Conservation (phyloP, 2,888 invertebrate species). For the Perizoma affinitatum region DNA sequence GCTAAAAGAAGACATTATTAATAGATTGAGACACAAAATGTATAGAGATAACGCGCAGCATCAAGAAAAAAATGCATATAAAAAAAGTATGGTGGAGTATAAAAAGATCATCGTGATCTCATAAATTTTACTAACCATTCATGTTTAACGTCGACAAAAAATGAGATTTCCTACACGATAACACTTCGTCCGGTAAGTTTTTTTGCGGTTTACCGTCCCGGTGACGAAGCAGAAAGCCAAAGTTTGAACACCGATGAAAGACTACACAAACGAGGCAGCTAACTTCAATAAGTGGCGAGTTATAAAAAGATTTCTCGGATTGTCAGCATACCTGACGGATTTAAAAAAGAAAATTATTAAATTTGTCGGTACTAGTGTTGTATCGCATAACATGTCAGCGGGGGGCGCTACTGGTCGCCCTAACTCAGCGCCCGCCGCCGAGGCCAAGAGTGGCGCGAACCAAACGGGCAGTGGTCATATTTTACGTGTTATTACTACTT, state of each 20-base stretch:
- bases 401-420: constrained; percentile 76
- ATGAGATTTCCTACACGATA: constrained; percentile 79
- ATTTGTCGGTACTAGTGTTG: constrained; percentile 69
- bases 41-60: constrained; percentile 67
- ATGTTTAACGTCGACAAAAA: constrained; percentile 75
- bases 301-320: constrained; percentile 30
- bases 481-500: constrained; percentile 70
- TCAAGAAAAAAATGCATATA: constrained; percentile 49
- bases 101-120: constrained; percentile 80
- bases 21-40: constrained; percentile 82
- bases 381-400: constrained; percentile 69
- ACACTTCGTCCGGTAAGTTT: constrained; percentile 73
- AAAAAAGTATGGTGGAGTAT: constrained; percentile 68
- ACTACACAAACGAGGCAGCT: constrained; percentile 28
- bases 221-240: constrained; percentile 51
- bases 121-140: constrained; percentile 82
- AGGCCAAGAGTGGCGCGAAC: constrained; percentile 42
- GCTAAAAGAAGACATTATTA: constrained; percentile 80
- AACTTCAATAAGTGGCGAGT: constrained; percentile 1
- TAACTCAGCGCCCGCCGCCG: constrained; percentile 51
- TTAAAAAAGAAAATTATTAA: constrained; percentile 50
- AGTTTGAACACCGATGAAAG: constrained; percentile 44
- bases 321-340: constrained; percentile 38
- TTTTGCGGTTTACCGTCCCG: constrained; percentile 56
- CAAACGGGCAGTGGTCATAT: constrained; percentile 53